These are phyloP conservation scores for Mongoloraphidia duomilia DNA, from an alignment of 2,888 invertebrate species.

Conservation along the genomic window DNA sequence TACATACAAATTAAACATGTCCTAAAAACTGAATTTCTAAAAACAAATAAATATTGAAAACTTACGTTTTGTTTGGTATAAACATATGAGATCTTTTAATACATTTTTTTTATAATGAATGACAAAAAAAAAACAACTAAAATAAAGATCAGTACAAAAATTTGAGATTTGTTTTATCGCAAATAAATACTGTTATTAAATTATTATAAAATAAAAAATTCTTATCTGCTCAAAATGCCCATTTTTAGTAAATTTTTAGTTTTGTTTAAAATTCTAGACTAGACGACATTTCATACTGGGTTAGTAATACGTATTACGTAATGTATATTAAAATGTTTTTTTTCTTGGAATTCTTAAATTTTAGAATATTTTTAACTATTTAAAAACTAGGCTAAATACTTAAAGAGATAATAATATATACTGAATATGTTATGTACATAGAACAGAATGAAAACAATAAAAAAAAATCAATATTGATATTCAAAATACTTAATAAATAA, in stretches of 20 bases:
- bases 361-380: constrained; percentile 2
- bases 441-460: background rate
- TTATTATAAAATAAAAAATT: constrained; percentile 1
- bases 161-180: background rate
- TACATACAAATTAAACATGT: too few species aligned
- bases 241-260: constrained; percentile 3
- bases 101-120: constrained; percentile 7
- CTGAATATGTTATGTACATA: background rate
- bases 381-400: constrained; percentile 1
- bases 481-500: constrained; percentile 1
- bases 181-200: constrained; percentile 4
- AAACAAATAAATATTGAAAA: too few species aligned
- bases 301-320: constrained; percentile 2
- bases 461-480: background rate
- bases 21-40: too few species aligned
- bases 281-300: constrained; percentile 5
- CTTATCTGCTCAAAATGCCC: constrained; percentile 5
- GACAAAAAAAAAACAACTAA: background rate
- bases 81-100: constrained; percentile 12
- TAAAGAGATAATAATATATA: background rate
- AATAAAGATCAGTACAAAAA: background rate
- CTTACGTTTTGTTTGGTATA: constrained; percentile 9
- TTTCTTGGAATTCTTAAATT: constrained; percentile 5
- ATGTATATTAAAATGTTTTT: background rate
- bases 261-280: constrained; percentile 8